Conservation (phyloP, 2,113 vertebrate species). For the Campylomormyrus tamandua region DNA sequence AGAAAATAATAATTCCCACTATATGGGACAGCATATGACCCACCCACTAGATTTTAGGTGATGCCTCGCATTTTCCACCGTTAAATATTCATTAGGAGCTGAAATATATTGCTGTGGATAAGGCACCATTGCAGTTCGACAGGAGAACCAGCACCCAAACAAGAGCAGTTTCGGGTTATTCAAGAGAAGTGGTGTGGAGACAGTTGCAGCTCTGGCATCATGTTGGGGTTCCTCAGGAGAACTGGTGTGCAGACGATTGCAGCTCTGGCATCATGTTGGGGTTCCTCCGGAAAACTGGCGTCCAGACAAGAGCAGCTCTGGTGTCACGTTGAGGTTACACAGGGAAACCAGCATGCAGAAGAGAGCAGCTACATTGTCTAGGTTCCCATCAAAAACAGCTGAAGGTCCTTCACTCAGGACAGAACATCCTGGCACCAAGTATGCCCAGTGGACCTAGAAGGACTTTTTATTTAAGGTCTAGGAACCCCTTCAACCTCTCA, state of each 20-base stretch:
- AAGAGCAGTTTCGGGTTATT: neutral
- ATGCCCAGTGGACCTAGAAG: neutral
- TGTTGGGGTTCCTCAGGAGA: no score
- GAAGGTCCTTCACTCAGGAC: neutral
- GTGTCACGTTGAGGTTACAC: neutral
- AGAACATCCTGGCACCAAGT: neutral
- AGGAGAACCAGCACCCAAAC: neutral
- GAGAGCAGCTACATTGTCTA: neutral
- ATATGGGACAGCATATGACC: neutral
- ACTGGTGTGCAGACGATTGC: neutral
- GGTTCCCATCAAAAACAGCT: neutral
- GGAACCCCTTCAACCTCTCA: neutral
- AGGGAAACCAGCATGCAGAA: neutral
- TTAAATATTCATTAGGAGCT: constrained; percentile 21
- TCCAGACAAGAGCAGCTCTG: neutral
- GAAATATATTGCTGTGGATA: neutral
- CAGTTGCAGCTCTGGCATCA: neutral
- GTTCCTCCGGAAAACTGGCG: no score
- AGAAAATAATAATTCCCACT: constrained; percentile 20
- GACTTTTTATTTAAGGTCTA: neutral
- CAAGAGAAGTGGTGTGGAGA: neutral
- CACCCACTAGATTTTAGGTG: constrained; percentile 1
- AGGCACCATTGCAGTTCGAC: neutral
- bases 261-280: neutral
- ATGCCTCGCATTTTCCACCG: constrained; percentile 11